Evolutionary conservation across 2,113 vertebrate species (phyloP), one percentile per base, ranked within the genome.

Genomic region (Pseudonaja textilis): DNA sequence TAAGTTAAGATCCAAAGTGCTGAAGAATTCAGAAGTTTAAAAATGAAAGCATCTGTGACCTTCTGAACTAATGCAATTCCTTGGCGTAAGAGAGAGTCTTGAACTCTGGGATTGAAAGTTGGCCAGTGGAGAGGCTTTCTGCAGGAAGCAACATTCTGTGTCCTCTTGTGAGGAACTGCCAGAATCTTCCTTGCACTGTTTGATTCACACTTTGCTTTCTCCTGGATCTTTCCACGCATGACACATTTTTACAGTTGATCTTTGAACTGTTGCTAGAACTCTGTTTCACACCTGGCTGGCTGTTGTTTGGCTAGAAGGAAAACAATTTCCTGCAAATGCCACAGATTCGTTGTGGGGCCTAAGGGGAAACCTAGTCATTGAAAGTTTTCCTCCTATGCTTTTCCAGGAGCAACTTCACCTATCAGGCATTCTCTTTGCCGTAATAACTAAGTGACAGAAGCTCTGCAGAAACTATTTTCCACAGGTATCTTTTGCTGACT

Each of bases 401-500:
- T 81, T 81, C 34, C 18, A 42, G 0, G 74, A 81, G 55, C 8
- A 56, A 16, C 26, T 88, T 25, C 50, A 22, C 50, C 26, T 29
- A n/a, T n/a, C n/a, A 54, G n/a, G n/a, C 5, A 22, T 18, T 45
- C 42, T 45, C 14, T 50, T 69, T 9, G 42, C 4, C 42, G 22
- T 29, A 11, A 42, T 39, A 55, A 22, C 11, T 12, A 57, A 55
- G 23, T 5, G 54, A 64, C 45, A 50, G 39, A 57, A 89, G 39
- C 57, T n/a, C 12, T 45, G 42, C 26, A 26, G 39, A 47, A 45
- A 61, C 26, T 10, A 47, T 61, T 61, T 89, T 45, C 0, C 61
- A 14, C 0, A 59, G 20, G 81, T 57, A 87, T 45, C 1, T 69
- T 47, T 2, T 29, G 5, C 0, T 23, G 0, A 20, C 12, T 50